Evolutionary conservation across 2,113 vertebrate species (phyloP).

Genomic region (Serinus canaria): DNA sequence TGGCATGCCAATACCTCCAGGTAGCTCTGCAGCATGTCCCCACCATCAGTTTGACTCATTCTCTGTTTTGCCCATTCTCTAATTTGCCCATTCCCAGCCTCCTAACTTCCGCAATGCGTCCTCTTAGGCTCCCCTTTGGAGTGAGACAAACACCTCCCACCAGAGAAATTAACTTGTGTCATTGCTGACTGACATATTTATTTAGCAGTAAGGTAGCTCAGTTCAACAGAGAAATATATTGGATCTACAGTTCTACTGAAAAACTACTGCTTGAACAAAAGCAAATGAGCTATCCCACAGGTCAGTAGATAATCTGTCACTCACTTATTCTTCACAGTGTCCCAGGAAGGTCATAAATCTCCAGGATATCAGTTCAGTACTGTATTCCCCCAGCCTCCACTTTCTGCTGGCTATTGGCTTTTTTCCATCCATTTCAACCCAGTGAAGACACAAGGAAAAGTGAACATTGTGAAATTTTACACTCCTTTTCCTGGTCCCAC

Average conservation of each 20-base stretch:
- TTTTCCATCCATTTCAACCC: neutral
- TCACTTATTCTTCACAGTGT: slow-evolving; percentile 15
- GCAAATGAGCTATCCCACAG: neutral
- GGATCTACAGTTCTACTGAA: neutral
- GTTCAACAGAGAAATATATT: slow-evolving; percentile 1
- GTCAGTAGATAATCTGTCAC: slow-evolving; percentile 34
- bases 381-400: neutral
- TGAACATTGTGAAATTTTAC: neutral
- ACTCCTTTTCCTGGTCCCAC: neutral
- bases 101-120: neutral
- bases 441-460: neutral
- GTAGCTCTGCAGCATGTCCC: neutral
- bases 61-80: neutral
- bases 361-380: neutral
- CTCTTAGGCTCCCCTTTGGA: neutral
- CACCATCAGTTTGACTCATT: neutral
- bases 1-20: neutral
- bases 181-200: slow-evolving; percentile 5
- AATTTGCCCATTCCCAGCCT: neutral
- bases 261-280: slow-evolving; percentile 36
- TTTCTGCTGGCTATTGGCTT: neutral
- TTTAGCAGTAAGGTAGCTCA: neutral
- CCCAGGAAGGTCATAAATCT: slow-evolving; percentile 20
- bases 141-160: neutral
- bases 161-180: neutral